phyloP scores from a whole-genome alignment of 1,140 invertebrate genomes.

The Cydia fagiglandana region DNA sequence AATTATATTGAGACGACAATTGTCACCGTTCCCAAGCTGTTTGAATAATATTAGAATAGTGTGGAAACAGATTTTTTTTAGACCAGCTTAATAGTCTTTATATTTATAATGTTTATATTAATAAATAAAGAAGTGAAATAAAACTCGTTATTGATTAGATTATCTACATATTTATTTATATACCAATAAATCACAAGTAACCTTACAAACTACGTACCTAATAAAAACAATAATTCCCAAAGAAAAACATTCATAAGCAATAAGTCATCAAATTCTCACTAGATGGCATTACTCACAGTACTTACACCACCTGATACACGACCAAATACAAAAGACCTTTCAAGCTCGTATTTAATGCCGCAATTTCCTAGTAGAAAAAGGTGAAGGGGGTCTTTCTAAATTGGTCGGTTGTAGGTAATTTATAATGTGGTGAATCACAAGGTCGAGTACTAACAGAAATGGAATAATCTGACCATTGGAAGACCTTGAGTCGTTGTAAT shows the following conservation, averaged over 20 bases:
- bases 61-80: too few relatives aligned
- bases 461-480: too few relatives aligned
- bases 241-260: neutral
- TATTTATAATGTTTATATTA: too few relatives aligned
- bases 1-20: too few relatives aligned
- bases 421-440: slow-evolving; percentile 24
- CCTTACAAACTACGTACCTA: neutral
- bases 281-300: slow-evolving; percentile 20
- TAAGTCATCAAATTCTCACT: slow-evolving; percentile 8
- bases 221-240: neutral
- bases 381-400: slow-evolving; percentile 19
- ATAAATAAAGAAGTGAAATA: too few relatives aligned
- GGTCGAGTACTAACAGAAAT: neutral
- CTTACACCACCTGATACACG: neutral
- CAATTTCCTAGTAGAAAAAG: neutral
- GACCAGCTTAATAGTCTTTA: too few relatives aligned
- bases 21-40: too few relatives aligned
- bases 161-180: neutral
- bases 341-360: neutral
- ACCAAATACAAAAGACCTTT: slow-evolving; percentile 30
- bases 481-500: too few relatives aligned
- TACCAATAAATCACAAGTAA: neutral
- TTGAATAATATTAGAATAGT: too few relatives aligned
- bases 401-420: slow-evolving; percentile 28
- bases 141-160: too few relatives aligned